Percentiles rank a stretch among this genome's conserved stretches.
Evolutionary conservation across 2,888 invertebrate species (phyloP).

Genomic region (Platerodrilus igneus): DNA sequence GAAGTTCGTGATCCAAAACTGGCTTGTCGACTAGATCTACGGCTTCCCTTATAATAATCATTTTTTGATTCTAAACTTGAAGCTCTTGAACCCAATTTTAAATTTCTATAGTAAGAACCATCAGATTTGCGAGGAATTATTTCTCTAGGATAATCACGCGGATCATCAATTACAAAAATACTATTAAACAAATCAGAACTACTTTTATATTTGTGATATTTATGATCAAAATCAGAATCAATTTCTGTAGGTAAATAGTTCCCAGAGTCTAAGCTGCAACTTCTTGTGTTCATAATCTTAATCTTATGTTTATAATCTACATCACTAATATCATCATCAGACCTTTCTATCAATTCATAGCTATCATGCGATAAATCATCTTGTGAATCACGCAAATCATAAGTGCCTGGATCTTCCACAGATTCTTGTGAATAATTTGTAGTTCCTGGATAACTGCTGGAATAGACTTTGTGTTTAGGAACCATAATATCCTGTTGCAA

Average conservation of each 20-base stretch:
- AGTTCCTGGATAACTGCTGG: conserved; percentile 82
- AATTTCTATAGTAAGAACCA: conserved; percentile 67
- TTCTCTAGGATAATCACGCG: conserved; percentile 67
- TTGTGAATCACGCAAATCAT: conserved; percentile 67
- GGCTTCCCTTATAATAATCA: conserved; percentile 55
- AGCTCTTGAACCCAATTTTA: conserved; percentile 61
- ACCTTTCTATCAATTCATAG: conserved; percentile 78
- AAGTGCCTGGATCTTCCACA: conserved; percentile 60
- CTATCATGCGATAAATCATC: conserved; percentile 86
- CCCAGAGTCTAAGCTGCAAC: conserved; percentile 72
- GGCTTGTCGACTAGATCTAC: conserved; percentile 48
- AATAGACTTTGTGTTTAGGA: conserved; percentile 70
- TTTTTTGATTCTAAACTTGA: conserved; percentile 68
- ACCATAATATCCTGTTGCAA: conserved; percentile 61
- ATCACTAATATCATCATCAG: conserved; percentile 58
- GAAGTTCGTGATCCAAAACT: conserved; percentile 56
- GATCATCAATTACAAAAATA: conserved; percentile 74
- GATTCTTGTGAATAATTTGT: conserved; percentile 62
- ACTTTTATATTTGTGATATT: conserved; percentile 60
- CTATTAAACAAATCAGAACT: conserved; percentile 67
- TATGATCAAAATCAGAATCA: conserved; percentile 58
- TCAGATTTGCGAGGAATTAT: conserved; percentile 69
- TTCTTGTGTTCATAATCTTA: conserved; percentile 50
- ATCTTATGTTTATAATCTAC: conserved; percentile 37
- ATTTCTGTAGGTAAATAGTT: conserved; percentile 73